These are phyloP conservation scores for Oreochromis spilurus DNA, from an alignment of 2,113 vertebrate species.

Conservation along the genomic window DNA sequence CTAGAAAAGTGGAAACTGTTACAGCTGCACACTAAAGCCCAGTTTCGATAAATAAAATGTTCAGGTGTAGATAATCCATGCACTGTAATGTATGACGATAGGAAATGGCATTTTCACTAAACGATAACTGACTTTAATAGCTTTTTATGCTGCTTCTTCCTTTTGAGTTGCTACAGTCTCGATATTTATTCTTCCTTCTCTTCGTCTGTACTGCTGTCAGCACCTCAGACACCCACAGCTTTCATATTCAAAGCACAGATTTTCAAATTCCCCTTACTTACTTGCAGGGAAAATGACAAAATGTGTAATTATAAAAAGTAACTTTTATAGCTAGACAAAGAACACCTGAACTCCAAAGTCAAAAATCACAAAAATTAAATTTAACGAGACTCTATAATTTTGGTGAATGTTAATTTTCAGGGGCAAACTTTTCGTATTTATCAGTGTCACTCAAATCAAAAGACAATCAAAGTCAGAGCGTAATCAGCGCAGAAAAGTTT, in stretches of 20 bases:
- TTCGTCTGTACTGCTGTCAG: rapidly evolving
- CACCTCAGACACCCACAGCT: not conserved
- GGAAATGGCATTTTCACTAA: not conserved
- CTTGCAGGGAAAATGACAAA: not conserved
- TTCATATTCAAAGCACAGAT: not conserved
- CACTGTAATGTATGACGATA: not conserved
- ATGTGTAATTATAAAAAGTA: not conserved
- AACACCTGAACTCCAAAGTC: not conserved
- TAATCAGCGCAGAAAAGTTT: not conserved
- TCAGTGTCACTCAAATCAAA: not conserved
- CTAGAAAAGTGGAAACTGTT: not conserved
- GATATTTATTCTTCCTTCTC: not conserved
- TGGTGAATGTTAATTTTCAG: not conserved
- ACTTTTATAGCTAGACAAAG: not conserved
- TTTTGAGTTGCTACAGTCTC: not conserved
- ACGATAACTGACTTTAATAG: rapidly evolving
- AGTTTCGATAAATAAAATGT: rapidly evolving
- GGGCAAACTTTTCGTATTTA: not conserved
- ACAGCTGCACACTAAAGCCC: not conserved
- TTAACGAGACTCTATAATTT: not conserved
- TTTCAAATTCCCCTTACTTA: not conserved
- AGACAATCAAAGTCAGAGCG: not conserved
- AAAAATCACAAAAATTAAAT: not conserved
- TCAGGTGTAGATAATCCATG: rapidly evolving
- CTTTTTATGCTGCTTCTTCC: rapidly evolving